Evolutionary conservation across 2,888 invertebrate genomes (phyloP).

Genomic region (Tenthredo livida): DNA sequence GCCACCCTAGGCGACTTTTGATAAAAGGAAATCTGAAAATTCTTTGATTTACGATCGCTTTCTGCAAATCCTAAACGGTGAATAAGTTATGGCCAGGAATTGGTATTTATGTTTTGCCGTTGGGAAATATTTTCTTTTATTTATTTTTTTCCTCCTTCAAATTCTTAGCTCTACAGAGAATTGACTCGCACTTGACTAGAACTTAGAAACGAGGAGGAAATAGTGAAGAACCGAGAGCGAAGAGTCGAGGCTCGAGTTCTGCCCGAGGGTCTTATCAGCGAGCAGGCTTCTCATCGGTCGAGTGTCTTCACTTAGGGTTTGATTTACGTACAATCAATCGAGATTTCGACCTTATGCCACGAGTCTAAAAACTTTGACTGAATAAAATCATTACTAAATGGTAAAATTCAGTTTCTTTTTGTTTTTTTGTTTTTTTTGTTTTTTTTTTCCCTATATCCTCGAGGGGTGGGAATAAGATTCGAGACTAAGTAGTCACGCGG

Average conservation of each 20-base stretch:
- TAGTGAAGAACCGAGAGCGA: background rate
- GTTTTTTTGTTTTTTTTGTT: too few species aligned
- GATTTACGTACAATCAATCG: slow-evolving; percentile 18
- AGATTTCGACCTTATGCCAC: background rate
- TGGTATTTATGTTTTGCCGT: slow-evolving; percentile 49
- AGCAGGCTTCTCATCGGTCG: slow-evolving; percentile 1
- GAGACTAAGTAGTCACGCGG: slow-evolving; percentile 6
- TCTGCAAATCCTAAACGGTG: slow-evolving; percentile 68
- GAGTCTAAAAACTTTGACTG: background rate
- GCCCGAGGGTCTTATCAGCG: slow-evolving; percentile 30
- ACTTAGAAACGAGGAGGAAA: background rate
- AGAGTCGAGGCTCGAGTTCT: background rate
- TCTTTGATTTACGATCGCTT: slow-evolving; percentile 73
- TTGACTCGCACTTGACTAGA: slow-evolving; percentile 1
- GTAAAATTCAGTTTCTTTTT: background rate
- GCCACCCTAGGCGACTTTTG: slow-evolving; percentile 64
- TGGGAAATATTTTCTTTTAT: background rate
- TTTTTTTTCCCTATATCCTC: background rate
- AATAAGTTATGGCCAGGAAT: slow-evolving; percentile 70
- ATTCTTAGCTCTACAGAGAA: background rate
- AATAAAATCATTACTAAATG: background rate
- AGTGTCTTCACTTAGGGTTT: slow-evolving; percentile 21
- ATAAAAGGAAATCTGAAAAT: slow-evolving; percentile 77
- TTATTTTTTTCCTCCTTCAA: background rate
- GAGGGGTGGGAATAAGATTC: background rate